Base-by-base conservation (phyloP, 92 coral and sea anemone species). In the Blastomussa wellsi region DNA sequence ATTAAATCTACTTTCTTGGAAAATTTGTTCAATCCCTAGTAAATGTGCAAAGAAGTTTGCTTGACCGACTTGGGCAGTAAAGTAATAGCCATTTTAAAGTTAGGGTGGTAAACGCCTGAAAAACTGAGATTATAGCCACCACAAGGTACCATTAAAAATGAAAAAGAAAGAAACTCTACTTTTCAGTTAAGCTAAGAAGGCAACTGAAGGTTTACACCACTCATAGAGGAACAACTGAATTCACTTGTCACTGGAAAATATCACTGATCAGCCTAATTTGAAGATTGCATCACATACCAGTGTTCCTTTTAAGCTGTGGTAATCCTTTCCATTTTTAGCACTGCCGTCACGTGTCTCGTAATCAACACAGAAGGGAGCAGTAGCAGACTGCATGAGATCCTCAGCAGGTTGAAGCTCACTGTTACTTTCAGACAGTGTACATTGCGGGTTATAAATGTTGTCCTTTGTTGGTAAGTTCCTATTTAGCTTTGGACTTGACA, bases 301-400 rank as follows among this genome's bases (percentile, higher is more conserved):
- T 55, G 98, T 94, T 60, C 98, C 98, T 44, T 86, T 87, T 15
- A 88, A 77, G n/a, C 83, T 71, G 36, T 87, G 79, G 76, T 90
- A 94, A 33, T 94, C 91, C 80, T 87, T 90, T 88, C 90, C 87
- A 79, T 94, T 85, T 80, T 88, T 92, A 0, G 95, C 98, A 48
- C 79, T 83, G 32, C 98, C 98, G 74, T 94, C 98, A 22, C 95
- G 85, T n/a, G 98, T 94, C 92, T 94, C 98, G 52, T 90, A 94
- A 72, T 94, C 98, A 44, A 94, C 92, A 86, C 89, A 80, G 66
- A 85, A 66, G 7, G 77, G 71, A 35, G 71, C 74, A 8, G 72
- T 47, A 8, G 86, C 79, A 49, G 72, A 36, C 14, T 49, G 80
- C 1, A 65, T 53, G 0, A 85, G 62, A 36, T 74, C 81, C 12